phyloP scores from a whole-genome alignment of 2,797 vertebrate species.

The Coregonus ussuriensis region DNA sequence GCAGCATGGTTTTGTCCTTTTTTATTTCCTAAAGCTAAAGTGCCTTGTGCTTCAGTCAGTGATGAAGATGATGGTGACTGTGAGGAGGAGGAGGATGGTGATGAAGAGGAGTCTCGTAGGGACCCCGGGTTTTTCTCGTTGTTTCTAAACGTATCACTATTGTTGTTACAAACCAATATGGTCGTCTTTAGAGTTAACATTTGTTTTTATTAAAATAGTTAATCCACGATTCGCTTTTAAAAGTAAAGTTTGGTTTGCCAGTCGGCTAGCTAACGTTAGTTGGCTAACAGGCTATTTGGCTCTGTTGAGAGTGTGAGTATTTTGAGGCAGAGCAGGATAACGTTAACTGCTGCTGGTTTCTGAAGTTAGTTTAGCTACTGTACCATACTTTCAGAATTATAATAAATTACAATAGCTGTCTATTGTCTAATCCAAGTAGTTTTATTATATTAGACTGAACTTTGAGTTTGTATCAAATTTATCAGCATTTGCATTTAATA shows the following conservation, averaged over 20 bases:
- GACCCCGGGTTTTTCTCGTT: slow-evolving; percentile 30
- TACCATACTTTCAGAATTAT: too few species aligned
- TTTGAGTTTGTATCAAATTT: not conserved
- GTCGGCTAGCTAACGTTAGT: slow-evolving; percentile 2
- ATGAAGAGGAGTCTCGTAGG: slow-evolving; percentile 68
- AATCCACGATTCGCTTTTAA: slow-evolving; percentile 19
- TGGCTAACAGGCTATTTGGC: not conserved
- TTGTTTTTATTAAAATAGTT: slow-evolving; percentile 9
- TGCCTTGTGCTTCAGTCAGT: slow-evolving; percentile 67
- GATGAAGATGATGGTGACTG: slow-evolving; percentile 70
- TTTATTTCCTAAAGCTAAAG: slow-evolving; percentile 76
- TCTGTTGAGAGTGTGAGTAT: not conserved
- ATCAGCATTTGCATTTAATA: not conserved
- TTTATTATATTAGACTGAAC: not conserved
- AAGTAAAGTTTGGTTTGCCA: slow-evolving; percentile 43
- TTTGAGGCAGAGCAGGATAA: not conserved
- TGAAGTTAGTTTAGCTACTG: not conserved
- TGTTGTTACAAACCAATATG: not conserved
- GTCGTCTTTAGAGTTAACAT: not conserved
- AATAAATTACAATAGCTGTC: not conserved
- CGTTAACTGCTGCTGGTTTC: not conserved
- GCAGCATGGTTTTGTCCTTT: slow-evolving; percentile 64
- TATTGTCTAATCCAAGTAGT: not conserved
- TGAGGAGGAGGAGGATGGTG: slow-evolving; percentile 70
- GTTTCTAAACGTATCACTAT: slow-evolving; percentile 33